Base-by-base conservation (phyloP, 2,888 invertebrate genomes). In the Ormyrus labotus region DNA sequence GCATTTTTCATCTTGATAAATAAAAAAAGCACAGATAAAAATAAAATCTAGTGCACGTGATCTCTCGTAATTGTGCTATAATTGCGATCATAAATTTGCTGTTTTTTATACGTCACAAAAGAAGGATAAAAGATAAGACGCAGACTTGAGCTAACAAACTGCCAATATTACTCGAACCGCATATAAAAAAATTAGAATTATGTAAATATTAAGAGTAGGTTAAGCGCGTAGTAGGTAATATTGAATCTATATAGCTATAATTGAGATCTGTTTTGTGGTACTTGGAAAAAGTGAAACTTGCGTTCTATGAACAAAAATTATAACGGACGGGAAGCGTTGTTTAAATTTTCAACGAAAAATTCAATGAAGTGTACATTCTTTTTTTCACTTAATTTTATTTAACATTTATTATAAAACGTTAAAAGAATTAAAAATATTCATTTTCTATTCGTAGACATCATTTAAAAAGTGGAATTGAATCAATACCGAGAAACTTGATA, bases 101-200 rank as follows among this genome's bases (percentile, higher is more conserved):
- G 87, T 89, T 89, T 90, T 86, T 88, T 89, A 88, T 89, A 88
- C 87, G 83, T 84, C 70, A 84, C 83, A 85, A 82, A 84, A 83
- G 69, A 53, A 82, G 71, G 57, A 65, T 79, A 71, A 70, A 53
- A 51, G 57, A 75, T 63, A 84, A 51, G 57, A 81, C 63, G 74
- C 88, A 88, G 88, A 89, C 89, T 90, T 86, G 88, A 90, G 89
- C 88, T 89, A 88, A 86, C 83, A 85, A 90, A 90, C 89, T 90
- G 89, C 89, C 89, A 88, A 87, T 85, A 86, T 86, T 86, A 85
- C 82, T 87, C 83, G 82, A 85, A 83, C 81, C 80, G 84, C 84
- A 85, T 82, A 83, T 82, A 85, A 82, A 83, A 83, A 84, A 83
- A 82, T 83, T 84, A 85, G 81, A 84, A 63, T 83, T 80, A 84